Base-by-base conservation (phyloP, 1,140 invertebrate genomes). In the Aethina tumida region DNA sequence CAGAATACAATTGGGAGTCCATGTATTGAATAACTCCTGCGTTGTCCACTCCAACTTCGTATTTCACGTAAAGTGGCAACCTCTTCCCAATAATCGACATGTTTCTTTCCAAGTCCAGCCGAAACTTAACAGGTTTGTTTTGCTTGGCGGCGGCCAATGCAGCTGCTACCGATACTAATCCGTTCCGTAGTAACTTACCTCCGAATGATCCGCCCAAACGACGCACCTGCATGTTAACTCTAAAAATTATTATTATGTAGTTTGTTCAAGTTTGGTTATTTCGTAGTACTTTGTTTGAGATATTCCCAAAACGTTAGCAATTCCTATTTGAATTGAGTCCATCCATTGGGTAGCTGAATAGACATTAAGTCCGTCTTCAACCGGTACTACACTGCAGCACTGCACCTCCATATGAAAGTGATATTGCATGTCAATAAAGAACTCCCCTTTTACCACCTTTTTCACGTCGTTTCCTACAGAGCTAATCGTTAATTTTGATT, bases 191-290 rank as follows among this genome's bases (percentile, higher is more conserved):
- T 18, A 79, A 70, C 55, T 81, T 81, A 0, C 50, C 51, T 33
- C 77, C 84, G 38, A 83, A 88, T 2, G 63, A 78, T 16, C 84
- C 84, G 0, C 84, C 84, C 0, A 85, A 35, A 25, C 82, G 62
- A 27, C 69, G 64, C 1, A 78, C 66, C 12, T 54, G 46, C 1
- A 81, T 29, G 35, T 78, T 74, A 12, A 81, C 69, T 32, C 76
- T 79, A 21, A 9, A 52, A 51, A 36, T 8, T 33, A 19, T 10
- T 9, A 14, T 13, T 13, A 8, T 13, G 8, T 22, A 19, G n/a
- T 18, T 5, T 34, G 29, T 28, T 39, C 5, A 20, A 20, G 13
- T 27, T 2, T 2, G 19, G 18, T 14, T 36, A 5, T 14, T 9
- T 38, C n/a, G 12, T 21, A 24, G 29, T 19, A 21, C 35, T 33